phyloP scores from a whole-genome alignment of 2,888 invertebrate genomes.

The Hyles lineata region DNA sequence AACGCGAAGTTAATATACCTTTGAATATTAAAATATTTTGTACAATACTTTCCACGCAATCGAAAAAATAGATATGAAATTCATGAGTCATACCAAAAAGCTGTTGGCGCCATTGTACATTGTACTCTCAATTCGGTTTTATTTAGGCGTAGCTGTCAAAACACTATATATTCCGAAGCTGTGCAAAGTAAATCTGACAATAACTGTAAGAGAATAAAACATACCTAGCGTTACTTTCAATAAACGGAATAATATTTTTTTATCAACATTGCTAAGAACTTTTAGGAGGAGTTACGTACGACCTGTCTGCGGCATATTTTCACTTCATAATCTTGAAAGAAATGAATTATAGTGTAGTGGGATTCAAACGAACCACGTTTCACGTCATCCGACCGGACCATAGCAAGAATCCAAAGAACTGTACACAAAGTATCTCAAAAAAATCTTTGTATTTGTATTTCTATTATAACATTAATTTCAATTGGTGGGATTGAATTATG shows the following conservation, averaged over 20 bases:
- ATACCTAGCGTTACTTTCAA: slow-evolving; percentile 20
- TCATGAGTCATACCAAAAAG: slow-evolving; percentile 1
- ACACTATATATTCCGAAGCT: neutral
- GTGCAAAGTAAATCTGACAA: slow-evolving; percentile 16
- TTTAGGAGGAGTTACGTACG: neutral
- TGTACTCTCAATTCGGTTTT: slow-evolving; percentile 19
- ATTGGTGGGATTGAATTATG: too few species aligned
- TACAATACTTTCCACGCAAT: neutral
- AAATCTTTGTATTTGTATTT: too few species aligned
- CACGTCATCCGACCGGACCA: too few species aligned
- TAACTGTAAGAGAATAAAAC: slow-evolving; percentile 15
- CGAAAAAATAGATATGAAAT: neutral
- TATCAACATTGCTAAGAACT: neutral
- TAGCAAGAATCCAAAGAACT: too few species aligned
- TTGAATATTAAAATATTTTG: too few species aligned
- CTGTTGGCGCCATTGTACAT: slow-evolving; percentile 18
- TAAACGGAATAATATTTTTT: slow-evolving; percentile 18
- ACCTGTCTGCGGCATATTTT: neutral
- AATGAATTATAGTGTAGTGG: too few species aligned
- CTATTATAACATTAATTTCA: too few species aligned
- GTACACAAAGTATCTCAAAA: too few species aligned
- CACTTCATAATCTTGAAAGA: too few species aligned
- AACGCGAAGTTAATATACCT: too few species aligned
- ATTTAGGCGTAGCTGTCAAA: slow-evolving; percentile 9
- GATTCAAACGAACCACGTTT: too few species aligned